These are phyloP conservation scores for Apamea anceps DNA, from an alignment of 2,888 invertebrate genomes.

Conservation along the genomic window DNA sequence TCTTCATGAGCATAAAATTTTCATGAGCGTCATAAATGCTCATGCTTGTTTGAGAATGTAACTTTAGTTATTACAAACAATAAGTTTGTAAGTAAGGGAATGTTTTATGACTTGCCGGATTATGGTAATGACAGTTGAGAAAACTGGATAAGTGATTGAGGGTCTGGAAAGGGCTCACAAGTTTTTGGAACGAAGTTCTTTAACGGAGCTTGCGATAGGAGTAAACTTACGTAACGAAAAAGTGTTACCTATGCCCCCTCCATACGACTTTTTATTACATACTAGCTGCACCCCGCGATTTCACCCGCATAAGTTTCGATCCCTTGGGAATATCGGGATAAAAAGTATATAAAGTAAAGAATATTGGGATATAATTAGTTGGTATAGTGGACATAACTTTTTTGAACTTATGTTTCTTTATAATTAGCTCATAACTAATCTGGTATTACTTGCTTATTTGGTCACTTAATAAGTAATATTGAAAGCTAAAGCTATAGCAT, in stretches of 20 bases:
- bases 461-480: not conserved
- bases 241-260: too few relatives aligned
- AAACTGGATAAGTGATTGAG: not conserved
- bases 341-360: too few relatives aligned
- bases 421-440: not conserved
- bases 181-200: not conserved
- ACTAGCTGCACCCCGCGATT: too few relatives aligned
- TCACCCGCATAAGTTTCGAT: too few relatives aligned
- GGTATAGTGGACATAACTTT: not conserved
- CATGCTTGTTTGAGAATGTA: conserved; percentile 31
- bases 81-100: conserved; percentile 16
- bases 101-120: conserved; percentile 24
- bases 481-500: not conserved
- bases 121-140: conserved; percentile 6
- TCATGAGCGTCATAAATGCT: conserved; percentile 56
- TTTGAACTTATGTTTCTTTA: not conserved
- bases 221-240: too few relatives aligned
- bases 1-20: conserved; percentile 58
- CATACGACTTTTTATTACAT: too few relatives aligned
- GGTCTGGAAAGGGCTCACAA: not conserved
- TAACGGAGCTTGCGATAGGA: too few relatives aligned
- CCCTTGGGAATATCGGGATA: too few relatives aligned
- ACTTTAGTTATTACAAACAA: conserved; percentile 45
- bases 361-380: too few relatives aligned
- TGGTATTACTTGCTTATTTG: not conserved